Percentiles rank a stretch among this genome's conserved stretches.
Evolutionary conservation across 2,113 vertebrate species (phyloP).

Genomic region (Phrynocephalus versicolor): DNA sequence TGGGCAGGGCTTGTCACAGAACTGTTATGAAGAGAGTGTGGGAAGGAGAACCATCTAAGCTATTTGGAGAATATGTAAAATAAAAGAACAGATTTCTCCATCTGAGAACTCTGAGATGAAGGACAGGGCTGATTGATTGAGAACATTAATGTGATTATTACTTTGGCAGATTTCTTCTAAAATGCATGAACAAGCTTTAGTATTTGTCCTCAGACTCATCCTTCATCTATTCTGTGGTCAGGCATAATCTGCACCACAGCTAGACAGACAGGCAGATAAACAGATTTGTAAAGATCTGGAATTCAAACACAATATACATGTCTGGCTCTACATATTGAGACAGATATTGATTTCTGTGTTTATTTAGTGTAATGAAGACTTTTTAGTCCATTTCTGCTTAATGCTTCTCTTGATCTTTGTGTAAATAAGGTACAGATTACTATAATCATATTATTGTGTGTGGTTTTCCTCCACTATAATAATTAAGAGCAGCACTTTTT

Average conservation of each 20-base stretch:
- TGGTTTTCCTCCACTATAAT: fast-evolving
- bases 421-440: conserved; percentile 2
- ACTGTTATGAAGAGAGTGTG: too few relatives aligned
- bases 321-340: neutral
- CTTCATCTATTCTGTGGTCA: neutral
- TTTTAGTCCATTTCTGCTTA: neutral
- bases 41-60: neutral
- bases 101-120: neutral
- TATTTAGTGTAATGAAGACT: neutral
- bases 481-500: neutral
- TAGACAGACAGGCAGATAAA: conserved; percentile 10
- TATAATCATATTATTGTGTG: fast-evolving
- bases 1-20: neutral
- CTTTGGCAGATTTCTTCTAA: neutral
- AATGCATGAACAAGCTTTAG: neutral
- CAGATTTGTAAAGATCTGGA: conserved; percentile 3
- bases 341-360: fast-evolving
- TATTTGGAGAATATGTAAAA: neutral
- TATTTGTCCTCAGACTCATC: conserved; percentile 19
- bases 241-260: neutral
- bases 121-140: neutral
- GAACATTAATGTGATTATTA: conserved; percentile 2
- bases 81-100: neutral
- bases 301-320: neutral
- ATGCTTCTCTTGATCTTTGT: neutral